Conservation (phyloP, 2,113 vertebrate species). For the Saccopteryx leptura region DNA sequence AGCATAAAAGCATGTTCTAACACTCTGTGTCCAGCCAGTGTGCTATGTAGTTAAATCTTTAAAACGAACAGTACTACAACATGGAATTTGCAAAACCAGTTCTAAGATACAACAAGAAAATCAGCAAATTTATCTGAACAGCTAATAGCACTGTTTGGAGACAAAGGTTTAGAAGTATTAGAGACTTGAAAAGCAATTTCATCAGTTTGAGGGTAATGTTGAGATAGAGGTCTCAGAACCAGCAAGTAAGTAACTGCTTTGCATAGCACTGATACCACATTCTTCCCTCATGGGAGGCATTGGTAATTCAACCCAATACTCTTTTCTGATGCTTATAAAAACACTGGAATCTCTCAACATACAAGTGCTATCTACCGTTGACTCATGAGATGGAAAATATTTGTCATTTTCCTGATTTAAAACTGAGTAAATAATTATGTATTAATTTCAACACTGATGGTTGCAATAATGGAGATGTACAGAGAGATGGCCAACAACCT, state of each 20-base stretch:
- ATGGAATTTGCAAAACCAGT: background rate
- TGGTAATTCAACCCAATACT: background rate
- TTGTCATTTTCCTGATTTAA: background rate
- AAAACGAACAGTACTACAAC: background rate
- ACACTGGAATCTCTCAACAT: background rate
- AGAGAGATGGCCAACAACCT: background rate
- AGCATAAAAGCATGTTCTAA: background rate
- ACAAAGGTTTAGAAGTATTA: background rate
- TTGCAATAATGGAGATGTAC: background rate
- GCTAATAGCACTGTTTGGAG: background rate
- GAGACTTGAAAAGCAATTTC: background rate
- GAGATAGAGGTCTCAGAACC: background rate
- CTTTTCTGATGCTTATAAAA: background rate
- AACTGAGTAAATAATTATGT: background rate
- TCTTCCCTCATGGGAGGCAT: background rate
- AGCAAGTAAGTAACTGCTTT: background rate
- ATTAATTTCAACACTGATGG: background rate
- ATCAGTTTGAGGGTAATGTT: background rate
- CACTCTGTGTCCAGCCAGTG: background rate
- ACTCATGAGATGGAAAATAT: background rate
- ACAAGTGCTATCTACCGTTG: background rate
- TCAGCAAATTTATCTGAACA: background rate
- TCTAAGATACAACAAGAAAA: background rate
- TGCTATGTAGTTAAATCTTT: background rate
- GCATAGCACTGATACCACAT: background rate